Conservation (phyloP, 2,888 invertebrate genomes). For the Trichogramma evanescens region DNA sequence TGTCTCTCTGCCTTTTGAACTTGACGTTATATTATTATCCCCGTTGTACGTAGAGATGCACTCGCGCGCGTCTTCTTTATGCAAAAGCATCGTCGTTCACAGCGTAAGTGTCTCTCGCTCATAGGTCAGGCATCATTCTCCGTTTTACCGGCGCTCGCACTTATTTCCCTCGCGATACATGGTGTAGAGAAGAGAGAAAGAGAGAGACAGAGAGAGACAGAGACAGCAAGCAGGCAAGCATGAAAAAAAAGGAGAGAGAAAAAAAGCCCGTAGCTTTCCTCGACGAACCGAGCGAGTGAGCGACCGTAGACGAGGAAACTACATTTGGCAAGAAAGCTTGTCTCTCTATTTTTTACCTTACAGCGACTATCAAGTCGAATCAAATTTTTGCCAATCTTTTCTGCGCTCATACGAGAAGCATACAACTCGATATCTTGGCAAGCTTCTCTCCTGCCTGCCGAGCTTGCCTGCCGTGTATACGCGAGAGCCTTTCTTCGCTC, state of each 20-base stretch:
- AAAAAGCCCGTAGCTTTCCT: too few species aligned
- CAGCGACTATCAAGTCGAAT: slow-evolving; percentile 15
- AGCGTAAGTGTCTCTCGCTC: neutral
- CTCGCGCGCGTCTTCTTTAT: too few species aligned
- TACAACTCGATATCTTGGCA: slow-evolving; percentile 20
- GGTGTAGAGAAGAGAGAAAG: neutral
- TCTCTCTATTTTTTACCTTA: neutral
- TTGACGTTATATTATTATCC: too few species aligned
- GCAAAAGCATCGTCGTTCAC: neutral
- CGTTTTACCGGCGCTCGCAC: slow-evolving; percentile 10
- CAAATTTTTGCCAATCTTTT: slow-evolving; percentile 17
- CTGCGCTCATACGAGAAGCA: neutral
- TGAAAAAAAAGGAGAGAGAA: too few species aligned
- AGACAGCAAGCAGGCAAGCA: too few species aligned
- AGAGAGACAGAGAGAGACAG: too few species aligned
- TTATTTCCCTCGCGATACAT: slow-evolving; percentile 15
- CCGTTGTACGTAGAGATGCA: too few species aligned
- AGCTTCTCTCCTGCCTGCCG: slow-evolving; percentile 6
- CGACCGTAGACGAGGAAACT: neutral
- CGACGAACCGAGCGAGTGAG: too few species aligned
- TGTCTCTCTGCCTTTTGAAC: too few species aligned
- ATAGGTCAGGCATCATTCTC: slow-evolving; percentile 16
- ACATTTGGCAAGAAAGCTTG: slow-evolving; percentile 14
- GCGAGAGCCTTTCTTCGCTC: neutral
- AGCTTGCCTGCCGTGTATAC: slow-evolving; percentile 1